A percentile compares a stretch with the other conserved stretches of the same genome.
Evolutionary conservation across 2,797 vertebrate species (phyloP).

Genomic region (Crenichthys baileyi): DNA sequence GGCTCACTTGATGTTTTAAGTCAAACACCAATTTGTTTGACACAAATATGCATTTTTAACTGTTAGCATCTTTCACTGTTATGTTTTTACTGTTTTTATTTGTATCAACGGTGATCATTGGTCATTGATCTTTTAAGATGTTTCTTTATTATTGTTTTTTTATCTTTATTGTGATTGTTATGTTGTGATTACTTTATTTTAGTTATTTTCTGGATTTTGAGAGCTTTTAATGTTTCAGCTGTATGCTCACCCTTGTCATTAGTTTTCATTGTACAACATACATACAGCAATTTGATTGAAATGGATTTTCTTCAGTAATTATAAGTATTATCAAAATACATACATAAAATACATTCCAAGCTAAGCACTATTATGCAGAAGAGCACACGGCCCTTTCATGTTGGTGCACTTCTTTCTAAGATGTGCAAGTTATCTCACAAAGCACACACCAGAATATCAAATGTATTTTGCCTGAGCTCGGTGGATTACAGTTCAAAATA

Average conservation of each 20-base stretch:
- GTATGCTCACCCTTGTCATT: background rate
- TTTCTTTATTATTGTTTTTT: too few species aligned
- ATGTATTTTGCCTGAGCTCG: background rate
- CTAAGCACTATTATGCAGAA: background rate
- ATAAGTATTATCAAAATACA: background rate
- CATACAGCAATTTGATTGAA: background rate
- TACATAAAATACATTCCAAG: background rate
- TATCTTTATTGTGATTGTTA: too few species aligned
- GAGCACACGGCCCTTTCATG: background rate
- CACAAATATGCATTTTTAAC: background rate
- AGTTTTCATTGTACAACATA: background rate
- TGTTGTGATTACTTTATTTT: too few species aligned
- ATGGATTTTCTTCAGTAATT: background rate
- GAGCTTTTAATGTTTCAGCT: background rate
- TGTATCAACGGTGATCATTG: too few species aligned
- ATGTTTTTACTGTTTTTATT: too few species aligned
- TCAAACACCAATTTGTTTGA: too few species aligned
- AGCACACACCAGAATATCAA: conserved; percentile 3
- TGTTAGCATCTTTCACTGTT: background rate
- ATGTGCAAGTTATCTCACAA: conserved; percentile 9
- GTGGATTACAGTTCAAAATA: background rate
- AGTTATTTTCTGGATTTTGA: background rate
- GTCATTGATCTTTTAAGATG: too few species aligned
- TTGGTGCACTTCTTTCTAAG: background rate
- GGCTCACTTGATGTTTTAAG: too few species aligned